Evolutionary conservation across 2,888 invertebrate species (phyloP).

Genomic region (Lasiommata megera): DNA sequence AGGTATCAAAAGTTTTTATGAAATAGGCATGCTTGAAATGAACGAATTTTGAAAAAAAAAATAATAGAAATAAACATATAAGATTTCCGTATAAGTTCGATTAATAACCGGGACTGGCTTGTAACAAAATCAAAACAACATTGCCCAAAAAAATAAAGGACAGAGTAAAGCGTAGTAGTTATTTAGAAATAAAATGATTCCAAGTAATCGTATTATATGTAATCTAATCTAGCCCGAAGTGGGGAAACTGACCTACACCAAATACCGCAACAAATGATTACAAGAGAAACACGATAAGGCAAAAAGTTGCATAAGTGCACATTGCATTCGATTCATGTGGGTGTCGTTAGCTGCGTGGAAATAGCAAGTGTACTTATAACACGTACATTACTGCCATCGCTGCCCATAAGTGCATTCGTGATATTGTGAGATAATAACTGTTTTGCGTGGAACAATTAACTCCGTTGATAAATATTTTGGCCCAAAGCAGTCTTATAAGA

Average conservation of each 20-base stretch:
- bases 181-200: too few relatives aligned
- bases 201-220: slow-evolving; percentile 38
- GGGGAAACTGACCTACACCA: slow-evolving; percentile 72
- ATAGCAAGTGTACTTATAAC: slow-evolving; percentile 14
- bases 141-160: too few relatives aligned
- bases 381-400: neutral
- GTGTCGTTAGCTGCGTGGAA: slow-evolving; percentile 3
- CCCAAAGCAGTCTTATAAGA: too few relatives aligned
- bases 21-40: too few relatives aligned
- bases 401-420: slow-evolving; percentile 11
- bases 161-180: too few relatives aligned
- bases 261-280: slow-evolving; percentile 52
- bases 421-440: slow-evolving; percentile 21
- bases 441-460: slow-evolving; percentile 17
- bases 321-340: slow-evolving; percentile 20
- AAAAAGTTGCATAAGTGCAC: slow-evolving; percentile 58
- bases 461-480: too few relatives aligned
- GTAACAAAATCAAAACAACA: too few relatives aligned
- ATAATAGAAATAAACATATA: too few relatives aligned
- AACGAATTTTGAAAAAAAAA: too few relatives aligned
- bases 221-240: slow-evolving; percentile 63
- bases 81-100: too few relatives aligned
- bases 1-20: too few relatives aligned
- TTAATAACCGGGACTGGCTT: too few relatives aligned
- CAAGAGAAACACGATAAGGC: slow-evolving; percentile 52